phyloP scores from a whole-genome alignment of 2,888 invertebrate genomes.

The Myathropa florea region DNA sequence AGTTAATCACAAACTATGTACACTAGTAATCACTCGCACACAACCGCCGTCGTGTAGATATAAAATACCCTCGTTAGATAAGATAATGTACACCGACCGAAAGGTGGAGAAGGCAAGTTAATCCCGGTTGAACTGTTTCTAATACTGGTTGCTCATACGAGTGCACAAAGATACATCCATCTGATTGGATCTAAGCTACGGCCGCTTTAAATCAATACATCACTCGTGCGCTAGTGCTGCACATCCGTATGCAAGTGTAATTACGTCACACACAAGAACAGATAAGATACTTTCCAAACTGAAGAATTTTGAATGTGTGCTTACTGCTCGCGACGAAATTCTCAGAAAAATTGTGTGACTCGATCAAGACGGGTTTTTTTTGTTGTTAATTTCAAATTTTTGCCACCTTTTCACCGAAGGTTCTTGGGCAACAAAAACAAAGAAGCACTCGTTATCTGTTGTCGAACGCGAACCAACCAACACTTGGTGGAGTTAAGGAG shows the following conservation, averaged over 20 bases:
- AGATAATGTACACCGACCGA: slow-evolving; percentile 35
- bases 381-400: neutral
- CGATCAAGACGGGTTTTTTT: slow-evolving; percentile 20
- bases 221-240: slow-evolving; percentile 23
- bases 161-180: neutral
- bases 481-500: neutral
- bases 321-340: slow-evolving; percentile 34
- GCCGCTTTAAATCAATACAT: slow-evolving; percentile 30
- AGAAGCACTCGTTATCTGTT: slow-evolving; percentile 20
- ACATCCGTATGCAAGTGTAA: slow-evolving; percentile 18
- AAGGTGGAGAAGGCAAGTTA: slow-evolving; percentile 18
- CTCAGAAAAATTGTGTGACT: slow-evolving; percentile 59
- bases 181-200: neutral
- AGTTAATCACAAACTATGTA: slow-evolving; percentile 45
- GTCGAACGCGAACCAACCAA: slow-evolving; percentile 11
- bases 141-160: slow-evolving; percentile 2
- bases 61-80: slow-evolving; percentile 55
- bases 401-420: slow-evolving; percentile 21
- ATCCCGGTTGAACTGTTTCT: slow-evolving; percentile 38
- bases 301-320: slow-evolving; percentile 4
- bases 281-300: slow-evolving; percentile 17
- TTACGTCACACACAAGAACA: slow-evolving; percentile 44
- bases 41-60: slow-evolving; percentile 10
- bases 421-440: slow-evolving; percentile 30
- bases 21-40: slow-evolving; percentile 30